These are phyloP conservation scores for Clarias fuscus DNA, from an alignment of 2,797 vertebrate species.

Conservation along the genomic window DNA sequence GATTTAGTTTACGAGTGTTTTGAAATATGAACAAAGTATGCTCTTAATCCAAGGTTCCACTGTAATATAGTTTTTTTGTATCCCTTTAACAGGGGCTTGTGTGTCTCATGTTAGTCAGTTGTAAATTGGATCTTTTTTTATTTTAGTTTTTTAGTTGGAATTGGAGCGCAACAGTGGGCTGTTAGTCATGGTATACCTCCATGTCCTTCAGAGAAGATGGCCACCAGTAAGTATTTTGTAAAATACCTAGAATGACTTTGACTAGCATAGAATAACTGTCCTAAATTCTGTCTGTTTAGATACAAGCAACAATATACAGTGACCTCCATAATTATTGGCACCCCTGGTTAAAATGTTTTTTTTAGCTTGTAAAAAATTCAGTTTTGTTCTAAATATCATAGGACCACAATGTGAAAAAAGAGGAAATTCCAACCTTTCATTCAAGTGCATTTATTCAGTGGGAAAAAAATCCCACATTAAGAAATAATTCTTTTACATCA, in stretches of 20 bases:
- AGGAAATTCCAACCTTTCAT: too few relatives aligned
- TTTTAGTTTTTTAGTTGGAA: conserved; percentile 93
- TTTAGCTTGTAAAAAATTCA: too few relatives aligned
- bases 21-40: too few relatives aligned
- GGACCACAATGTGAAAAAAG: too few relatives aligned
- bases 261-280: neutral
- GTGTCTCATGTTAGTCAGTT: neutral
- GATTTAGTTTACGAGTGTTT: too few relatives aligned
- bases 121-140: conserved; percentile 1
- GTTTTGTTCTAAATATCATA: too few relatives aligned
- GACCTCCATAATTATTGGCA: too few relatives aligned
- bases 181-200: conserved; percentile 93
- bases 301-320: neutral
- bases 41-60: too few relatives aligned
- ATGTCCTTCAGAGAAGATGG: conserved; percentile 93
- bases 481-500: too few relatives aligned
- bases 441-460: too few relatives aligned
- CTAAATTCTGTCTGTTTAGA: neutral
- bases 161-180: conserved; percentile 96
- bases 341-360: too few relatives aligned
- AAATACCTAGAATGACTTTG: neutral
- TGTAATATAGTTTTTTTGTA: neutral
- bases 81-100: neutral
- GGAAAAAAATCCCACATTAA: too few relatives aligned
- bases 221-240: conserved; percentile 85